A percentile compares a stretch with the other conserved stretches of the same genome.
Conservation (phyloP, 2,113 vertebrate genomes). For the Rhinogobius similis region DNA sequence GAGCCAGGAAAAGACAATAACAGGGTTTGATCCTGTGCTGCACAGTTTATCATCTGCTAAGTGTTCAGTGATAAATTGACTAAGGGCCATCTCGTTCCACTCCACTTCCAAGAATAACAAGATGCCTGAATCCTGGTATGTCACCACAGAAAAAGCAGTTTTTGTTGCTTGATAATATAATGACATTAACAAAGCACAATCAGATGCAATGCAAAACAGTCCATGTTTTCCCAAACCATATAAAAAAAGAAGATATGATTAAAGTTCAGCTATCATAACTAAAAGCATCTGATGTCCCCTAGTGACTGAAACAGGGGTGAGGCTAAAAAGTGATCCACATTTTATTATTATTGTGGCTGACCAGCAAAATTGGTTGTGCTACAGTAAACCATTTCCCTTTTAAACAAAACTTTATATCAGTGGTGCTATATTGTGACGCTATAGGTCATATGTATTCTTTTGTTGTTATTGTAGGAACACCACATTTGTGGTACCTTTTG, state of each 20-base stretch:
- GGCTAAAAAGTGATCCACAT: neutral
- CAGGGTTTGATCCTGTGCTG: slow-evolving; percentile 11
- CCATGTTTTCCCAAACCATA: slow-evolving; percentile 34
- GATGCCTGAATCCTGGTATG: slow-evolving; percentile 4
- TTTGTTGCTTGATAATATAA: slow-evolving; percentile 1
- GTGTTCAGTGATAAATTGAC: slow-evolving; percentile 10
- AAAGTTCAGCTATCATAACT: neutral
- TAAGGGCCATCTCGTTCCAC: neutral
- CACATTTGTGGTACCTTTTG: neutral
- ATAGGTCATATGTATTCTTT: neutral
- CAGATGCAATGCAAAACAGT: neutral
- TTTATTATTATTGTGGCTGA: neutral
- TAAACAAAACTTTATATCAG: no score
- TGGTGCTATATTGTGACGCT: neutral
- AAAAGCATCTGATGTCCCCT: neutral
- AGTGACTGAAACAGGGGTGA: neutral
- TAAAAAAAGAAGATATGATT: slow-evolving; percentile 15
- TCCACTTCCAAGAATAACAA: slow-evolving; percentile 29
- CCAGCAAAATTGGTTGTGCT: neutral
- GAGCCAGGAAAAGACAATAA: slow-evolving; percentile 6
- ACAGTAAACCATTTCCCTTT: neutral
- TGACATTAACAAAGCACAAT: slow-evolving; percentile 20
- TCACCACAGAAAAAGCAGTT: neutral
- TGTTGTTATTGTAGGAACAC: neutral
- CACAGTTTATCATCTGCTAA: slow-evolving; percentile 14